Conservation (phyloP, 2,797 vertebrate genomes). For the Etheostoma perlongum region DNA sequence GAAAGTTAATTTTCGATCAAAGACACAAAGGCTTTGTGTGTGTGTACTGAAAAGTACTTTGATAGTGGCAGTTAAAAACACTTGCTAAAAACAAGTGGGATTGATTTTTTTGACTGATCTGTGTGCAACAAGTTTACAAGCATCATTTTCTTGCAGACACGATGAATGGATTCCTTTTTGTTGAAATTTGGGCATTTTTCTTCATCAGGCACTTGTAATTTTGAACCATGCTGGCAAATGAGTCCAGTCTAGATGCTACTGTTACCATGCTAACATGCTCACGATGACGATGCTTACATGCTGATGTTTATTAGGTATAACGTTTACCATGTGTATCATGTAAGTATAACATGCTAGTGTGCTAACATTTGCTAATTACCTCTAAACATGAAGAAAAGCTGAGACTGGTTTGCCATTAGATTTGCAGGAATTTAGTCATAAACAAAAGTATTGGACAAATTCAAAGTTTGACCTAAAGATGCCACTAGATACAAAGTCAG, state of each 20-base stretch:
- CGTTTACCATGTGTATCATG: not conserved
- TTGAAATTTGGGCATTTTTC: slow-evolving; percentile 29
- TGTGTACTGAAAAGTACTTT: not conserved
- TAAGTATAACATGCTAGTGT: slow-evolving; percentile 6
- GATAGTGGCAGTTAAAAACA: not conserved
- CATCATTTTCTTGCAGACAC: not conserved
- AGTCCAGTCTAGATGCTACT: not conserved
- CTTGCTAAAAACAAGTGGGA: not conserved
- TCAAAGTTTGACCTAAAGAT: not conserved
- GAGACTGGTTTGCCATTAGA: not conserved
- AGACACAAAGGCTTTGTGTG: not conserved
- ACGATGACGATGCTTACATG: slow-evolving; percentile 1
- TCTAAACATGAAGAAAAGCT: not conserved
- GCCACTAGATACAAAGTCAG: not conserved
- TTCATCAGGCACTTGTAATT: slow-evolving; percentile 34
- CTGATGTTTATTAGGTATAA: not conserved
- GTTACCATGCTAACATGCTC: slow-evolving; percentile 7
- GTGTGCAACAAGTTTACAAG: not conserved
- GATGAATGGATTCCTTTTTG: not conserved
- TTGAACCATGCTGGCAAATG: not conserved
- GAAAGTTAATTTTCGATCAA: not conserved
- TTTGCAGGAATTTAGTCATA: not conserved
- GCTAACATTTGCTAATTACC: not conserved
- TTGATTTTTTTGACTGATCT: not conserved
- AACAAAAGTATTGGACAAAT: not conserved